Evolutionary conservation across 2,113 vertebrate species (phyloP).

Genomic region (Hemicordylus capensis): DNA sequence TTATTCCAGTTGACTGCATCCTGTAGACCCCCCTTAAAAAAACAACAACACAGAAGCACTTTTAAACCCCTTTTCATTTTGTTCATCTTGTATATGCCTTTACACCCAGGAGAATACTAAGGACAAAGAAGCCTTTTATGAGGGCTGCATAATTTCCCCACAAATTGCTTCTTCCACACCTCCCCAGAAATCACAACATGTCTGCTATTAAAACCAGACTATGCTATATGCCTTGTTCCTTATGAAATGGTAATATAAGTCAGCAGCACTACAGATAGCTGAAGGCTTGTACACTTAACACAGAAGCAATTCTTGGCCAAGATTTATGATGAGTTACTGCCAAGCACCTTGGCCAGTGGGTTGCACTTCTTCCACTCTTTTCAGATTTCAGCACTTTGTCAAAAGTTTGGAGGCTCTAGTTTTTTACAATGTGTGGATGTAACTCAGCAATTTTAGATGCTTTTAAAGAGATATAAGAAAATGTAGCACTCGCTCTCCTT

Average conservation of each 20-base stretch:
- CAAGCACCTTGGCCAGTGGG: constrained; percentile 23
- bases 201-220: constrained; percentile 33
- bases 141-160: background rate
- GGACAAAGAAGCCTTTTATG: background rate
- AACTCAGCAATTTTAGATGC: constrained; percentile 9
- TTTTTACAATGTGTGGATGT: background rate
- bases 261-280: constrained; percentile 25
- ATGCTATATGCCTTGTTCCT: constrained; percentile 21
- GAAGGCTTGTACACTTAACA: constrained; percentile 20
- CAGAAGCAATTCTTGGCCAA: constrained; percentile 29
- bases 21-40: constrained; percentile 24
- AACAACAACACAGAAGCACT: background rate
- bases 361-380: constrained; percentile 7
- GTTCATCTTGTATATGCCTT: constrained; percentile 28
- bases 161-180: background rate
- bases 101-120: constrained; percentile 8
- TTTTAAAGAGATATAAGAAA: background rate
- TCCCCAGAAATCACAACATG: constrained; percentile 2
- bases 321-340: constrained; percentile 3
- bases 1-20: constrained; percentile 23
- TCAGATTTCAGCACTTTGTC: constrained; percentile 31
- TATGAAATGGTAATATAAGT: constrained; percentile 33
- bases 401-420: constrained; percentile 26
- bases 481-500: constrained; percentile 3
- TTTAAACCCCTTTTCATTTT: constrained; percentile 24